Conservation (phyloP, 2,888 invertebrate genomes). For the Patella ulyssiponensis region DNA sequence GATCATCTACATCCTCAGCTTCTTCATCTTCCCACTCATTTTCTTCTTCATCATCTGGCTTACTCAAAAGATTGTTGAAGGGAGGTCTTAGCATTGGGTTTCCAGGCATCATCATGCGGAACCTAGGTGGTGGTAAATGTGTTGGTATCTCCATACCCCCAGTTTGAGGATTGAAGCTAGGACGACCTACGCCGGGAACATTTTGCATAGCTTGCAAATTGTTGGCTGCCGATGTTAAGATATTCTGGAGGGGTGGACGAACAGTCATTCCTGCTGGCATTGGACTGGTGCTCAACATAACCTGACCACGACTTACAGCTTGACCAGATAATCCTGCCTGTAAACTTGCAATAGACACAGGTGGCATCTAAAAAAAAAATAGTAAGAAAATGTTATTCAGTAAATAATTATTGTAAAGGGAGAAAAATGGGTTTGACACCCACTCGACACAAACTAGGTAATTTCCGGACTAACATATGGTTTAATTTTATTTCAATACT, state of each 20-base stretch:
- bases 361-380: not conserved
- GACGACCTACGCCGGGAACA: constrained; percentile 39
- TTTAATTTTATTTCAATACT: too few relatives aligned
- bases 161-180: constrained; percentile 45
- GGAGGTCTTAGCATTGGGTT: constrained; percentile 20
- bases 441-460: too few relatives aligned
- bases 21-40: constrained; percentile 22
- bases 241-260: constrained; percentile 25
- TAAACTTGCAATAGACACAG: not conserved
- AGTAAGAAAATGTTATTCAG: too few relatives aligned
- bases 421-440: too few relatives aligned
- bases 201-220: constrained; percentile 22
- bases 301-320: not conserved
- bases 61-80: constrained; percentile 13
- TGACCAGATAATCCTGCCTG: not conserved
- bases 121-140: constrained; percentile 45
- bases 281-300: constrained; percentile 30
- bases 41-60: constrained; percentile 24
- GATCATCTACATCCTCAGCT: constrained; percentile 23
- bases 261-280: constrained; percentile 13
- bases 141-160: constrained; percentile 26
- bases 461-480: too few relatives aligned
- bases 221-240: constrained; percentile 20
- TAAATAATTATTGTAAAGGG: too few relatives aligned
- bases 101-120: constrained; percentile 51